A percentile compares a stretch with the other conserved stretches of the same genome.
These are phyloP conservation scores for Misgurnus mizolepis DNA, from an alignment of 2,113 vertebrate species.

Conservation along the genomic window DNA sequence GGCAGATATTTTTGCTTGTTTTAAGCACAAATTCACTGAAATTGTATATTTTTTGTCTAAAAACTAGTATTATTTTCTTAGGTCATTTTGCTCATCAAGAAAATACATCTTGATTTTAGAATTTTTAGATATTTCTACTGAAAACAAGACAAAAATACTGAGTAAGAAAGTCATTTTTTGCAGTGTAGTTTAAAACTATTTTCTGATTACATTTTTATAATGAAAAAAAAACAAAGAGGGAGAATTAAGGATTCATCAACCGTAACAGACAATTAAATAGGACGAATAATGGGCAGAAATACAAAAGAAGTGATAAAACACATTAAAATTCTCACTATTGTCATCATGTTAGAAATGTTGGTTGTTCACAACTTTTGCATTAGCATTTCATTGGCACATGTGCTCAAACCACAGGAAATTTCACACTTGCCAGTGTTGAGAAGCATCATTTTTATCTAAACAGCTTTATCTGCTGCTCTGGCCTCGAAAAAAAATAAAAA, in stretches of 20 bases:
- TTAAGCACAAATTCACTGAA: too few relatives aligned
- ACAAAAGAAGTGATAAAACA: neutral
- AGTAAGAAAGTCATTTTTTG: too few relatives aligned
- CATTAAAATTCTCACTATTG: conserved; percentile 15
- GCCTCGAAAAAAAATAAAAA: too few relatives aligned
- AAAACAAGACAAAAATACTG: too few relatives aligned
- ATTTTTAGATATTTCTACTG: too few relatives aligned
- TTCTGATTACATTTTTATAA: neutral
- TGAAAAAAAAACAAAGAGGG: neutral
- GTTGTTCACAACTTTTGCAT: neutral
- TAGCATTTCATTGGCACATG: neutral
- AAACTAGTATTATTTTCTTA: too few relatives aligned
- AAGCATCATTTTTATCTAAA: neutral
- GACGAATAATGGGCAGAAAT: neutral
- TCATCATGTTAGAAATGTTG: neutral
- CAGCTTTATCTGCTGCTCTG: neutral
- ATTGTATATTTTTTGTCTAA: too few relatives aligned
- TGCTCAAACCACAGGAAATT: neutral
- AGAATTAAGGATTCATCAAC: neutral
- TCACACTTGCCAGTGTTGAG: conserved; percentile 7
- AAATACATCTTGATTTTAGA: too few relatives aligned
- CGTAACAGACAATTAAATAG: neutral
- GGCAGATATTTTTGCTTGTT: too few relatives aligned
- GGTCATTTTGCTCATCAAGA: too few relatives aligned
- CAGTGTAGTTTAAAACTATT: too few relatives aligned